Evolutionary conservation across 2,113 vertebrate species (phyloP).

Genomic region (Spea multiplicata): DNA sequence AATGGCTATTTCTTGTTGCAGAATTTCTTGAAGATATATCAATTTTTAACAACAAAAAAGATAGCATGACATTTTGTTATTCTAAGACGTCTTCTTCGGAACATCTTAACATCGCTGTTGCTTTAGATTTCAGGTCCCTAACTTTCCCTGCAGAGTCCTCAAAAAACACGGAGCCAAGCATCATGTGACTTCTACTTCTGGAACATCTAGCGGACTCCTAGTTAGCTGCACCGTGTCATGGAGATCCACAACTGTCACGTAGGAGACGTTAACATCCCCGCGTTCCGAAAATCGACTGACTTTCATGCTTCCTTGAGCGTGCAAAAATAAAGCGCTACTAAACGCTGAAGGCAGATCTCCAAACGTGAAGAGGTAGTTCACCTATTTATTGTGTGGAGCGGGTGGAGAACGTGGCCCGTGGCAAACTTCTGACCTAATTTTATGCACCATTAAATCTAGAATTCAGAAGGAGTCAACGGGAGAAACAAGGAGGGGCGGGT

Average conservation of each 20-base stretch:
- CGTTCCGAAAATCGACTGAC: background rate
- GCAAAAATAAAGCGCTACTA: background rate
- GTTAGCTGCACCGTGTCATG: background rate
- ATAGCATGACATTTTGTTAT: too few species aligned
- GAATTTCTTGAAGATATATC: too few species aligned
- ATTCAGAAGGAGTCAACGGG: background rate
- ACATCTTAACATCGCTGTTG: too few species aligned
- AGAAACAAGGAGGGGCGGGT: background rate
- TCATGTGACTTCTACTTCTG: too few species aligned
- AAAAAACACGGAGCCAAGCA: too few species aligned
- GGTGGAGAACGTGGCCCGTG: background rate
- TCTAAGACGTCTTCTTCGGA: too few species aligned
- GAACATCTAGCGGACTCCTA: too few species aligned
- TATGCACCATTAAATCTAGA: background rate
- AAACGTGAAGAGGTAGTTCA: background rate
- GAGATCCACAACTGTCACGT: background rate
- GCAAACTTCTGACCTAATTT: constrained; percentile 5
- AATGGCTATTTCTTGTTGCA: too few species aligned
- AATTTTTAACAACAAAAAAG: too few species aligned
- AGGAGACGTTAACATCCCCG: background rate
- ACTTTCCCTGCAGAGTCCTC: too few species aligned
- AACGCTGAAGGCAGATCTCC: constrained; percentile 16
- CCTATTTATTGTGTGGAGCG: background rate
- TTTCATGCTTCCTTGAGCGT: background rate
- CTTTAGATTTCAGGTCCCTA: too few species aligned